These are phyloP conservation scores for Anhinga anhinga DNA, from an alignment of 2,113 vertebrate genomes.

Conservation along the genomic window DNA sequence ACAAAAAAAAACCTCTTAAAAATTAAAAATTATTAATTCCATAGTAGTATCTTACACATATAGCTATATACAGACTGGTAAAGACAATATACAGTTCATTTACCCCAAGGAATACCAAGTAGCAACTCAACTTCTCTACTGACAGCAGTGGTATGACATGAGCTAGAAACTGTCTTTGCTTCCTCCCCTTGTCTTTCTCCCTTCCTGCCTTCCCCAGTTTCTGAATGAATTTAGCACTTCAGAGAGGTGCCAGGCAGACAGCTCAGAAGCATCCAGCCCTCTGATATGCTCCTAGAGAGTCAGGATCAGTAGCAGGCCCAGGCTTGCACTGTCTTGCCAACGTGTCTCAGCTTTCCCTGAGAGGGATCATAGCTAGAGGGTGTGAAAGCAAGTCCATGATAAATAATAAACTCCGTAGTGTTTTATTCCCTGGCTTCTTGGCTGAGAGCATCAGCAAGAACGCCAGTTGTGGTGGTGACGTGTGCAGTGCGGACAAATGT, in stretches of 20 bases:
- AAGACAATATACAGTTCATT: background rate
- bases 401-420: background rate
- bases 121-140: background rate
- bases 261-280: background rate
- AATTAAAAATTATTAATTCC: background rate
- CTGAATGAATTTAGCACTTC: background rate
- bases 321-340: background rate
- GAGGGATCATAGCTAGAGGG: background rate
- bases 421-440: background rate
- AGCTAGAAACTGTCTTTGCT: background rate
- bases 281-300: background rate
- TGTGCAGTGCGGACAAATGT: background rate
- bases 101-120: background rate
- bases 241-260: background rate
- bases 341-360: background rate
- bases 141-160: background rate
- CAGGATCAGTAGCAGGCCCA: background rate
- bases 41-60: fast-evolving
- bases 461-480: background rate
- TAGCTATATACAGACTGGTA: too few species aligned
- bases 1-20: background rate
- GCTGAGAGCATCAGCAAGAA: background rate
- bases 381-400: background rate
- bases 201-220: background rate
- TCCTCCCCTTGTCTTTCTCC: background rate